Conservation (phyloP, 2,888 invertebrate species). For the Megamerina dolium region DNA sequence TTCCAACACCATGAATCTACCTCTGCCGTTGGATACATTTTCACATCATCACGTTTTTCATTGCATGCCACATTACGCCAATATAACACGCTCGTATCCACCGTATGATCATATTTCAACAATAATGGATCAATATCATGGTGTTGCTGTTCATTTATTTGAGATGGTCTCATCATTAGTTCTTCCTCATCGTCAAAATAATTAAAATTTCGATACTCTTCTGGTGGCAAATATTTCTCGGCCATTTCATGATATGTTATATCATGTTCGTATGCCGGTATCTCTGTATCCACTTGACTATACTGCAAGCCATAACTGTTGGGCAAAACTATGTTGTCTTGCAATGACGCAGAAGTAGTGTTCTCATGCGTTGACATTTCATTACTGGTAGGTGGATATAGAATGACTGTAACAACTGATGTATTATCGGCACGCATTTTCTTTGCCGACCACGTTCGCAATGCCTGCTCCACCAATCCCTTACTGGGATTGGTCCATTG, state of each 20-base stretch:
- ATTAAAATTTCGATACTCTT: slow-evolving; percentile 36
- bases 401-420: slow-evolving; percentile 81
- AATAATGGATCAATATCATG: slow-evolving; percentile 1
- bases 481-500: slow-evolving; percentile 88
- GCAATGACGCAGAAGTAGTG: too few relatives aligned
- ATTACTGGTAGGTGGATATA: slow-evolving; percentile 74
- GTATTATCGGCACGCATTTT: slow-evolving; percentile 94
- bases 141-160: too few relatives aligned
- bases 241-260: slow-evolving; percentile 32
- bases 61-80: slow-evolving; percentile 9
- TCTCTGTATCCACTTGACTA: slow-evolving; percentile 25
- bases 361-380: neutral
- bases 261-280: slow-evolving; percentile 16
- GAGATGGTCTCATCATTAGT: neutral
- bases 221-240: slow-evolving; percentile 37
- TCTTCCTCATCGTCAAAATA: slow-evolving; percentile 27
- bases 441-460: slow-evolving; percentile 76
- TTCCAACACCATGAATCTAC: slow-evolving; percentile 2
- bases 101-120: neutral
- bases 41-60: neutral
- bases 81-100: neutral
- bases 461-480: slow-evolving; percentile 74
- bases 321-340: too few relatives aligned
- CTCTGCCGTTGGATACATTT: slow-evolving; percentile 5
- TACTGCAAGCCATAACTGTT: slow-evolving; percentile 30